Evolutionary conservation across 1,140 invertebrate species (phyloP), one percentile per base, ranked within the genome.

Genomic region (Octopus bimaculoides): DNA sequence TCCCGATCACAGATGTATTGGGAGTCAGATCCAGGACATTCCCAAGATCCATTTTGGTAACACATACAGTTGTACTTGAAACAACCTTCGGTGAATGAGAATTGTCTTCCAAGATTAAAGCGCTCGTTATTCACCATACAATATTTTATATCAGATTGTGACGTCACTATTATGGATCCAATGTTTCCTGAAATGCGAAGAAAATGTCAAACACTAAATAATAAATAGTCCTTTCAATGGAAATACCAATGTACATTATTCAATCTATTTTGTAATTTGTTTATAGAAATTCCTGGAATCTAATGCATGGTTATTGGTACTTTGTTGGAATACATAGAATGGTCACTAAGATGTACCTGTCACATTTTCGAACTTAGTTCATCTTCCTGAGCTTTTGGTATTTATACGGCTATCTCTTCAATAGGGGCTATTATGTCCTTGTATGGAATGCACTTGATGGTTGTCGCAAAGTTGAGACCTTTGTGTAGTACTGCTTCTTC

Each of bases 31-130:
- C 52, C 26, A 17, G 83, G 82, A 75, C 86, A 87, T 8, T 73
- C 79, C 81, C 82, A 83, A 4, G 82, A 71, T 0, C 86, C 86
- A 55, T 82, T 80, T 71, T 83, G 84, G 56, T 80, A 79, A 78
- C 86, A 87, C 26, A 84, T 80, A 79, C 86, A 87, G 26, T 81
- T 83, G 75, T 79, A 83, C 17, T 82, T 78, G 10, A 77, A 75
- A 66, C 86, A 87, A 9, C 79, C 82, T 53, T 81, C 74, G 1
- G 82, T 80, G 77, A 81, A 83, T 12, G 77, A 78, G 52, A 78
- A 78, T n/a, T 5, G 6, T 20, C 52, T 54, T 55, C 77, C 77
- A 5, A 66, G 17, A 12, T 53, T 1, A 55, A 53, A 55, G 2
- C 66, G 61, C 6, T 82, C 77, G 12, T 78, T 52, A 4, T 80